Evolutionary conservation across 2,113 vertebrate genomes (phyloP).

Genomic region (Murina feae): DNA sequence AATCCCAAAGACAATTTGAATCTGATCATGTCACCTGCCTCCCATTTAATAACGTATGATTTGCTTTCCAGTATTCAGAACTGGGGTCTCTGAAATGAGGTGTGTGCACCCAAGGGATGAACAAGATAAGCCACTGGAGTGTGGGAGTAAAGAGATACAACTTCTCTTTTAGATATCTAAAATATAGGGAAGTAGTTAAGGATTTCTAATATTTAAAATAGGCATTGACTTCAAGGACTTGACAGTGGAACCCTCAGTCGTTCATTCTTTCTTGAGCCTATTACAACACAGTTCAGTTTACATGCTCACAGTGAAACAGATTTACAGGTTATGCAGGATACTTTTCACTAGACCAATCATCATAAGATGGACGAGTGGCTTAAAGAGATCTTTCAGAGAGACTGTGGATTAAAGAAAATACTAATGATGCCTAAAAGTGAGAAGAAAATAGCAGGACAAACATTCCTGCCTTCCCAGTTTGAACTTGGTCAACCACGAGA

Average conservation of each 20-base stretch:
- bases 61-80: neutral
- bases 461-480: neutral
- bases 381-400: neutral
- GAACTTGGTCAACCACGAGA: neutral
- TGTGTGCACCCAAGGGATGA: neutral
- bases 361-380: neutral
- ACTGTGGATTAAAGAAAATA: neutral
- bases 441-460: neutral
- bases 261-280: neutral
- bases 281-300: neutral
- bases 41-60: neutral
- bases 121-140: neutral
- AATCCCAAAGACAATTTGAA: constrained; percentile 18
- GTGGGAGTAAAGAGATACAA: neutral
- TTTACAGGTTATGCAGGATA: neutral
- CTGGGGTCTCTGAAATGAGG: neutral
- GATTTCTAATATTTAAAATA: neutral
- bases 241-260: neutral
- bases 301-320: neutral
- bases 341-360: neutral
- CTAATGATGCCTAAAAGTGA: neutral
- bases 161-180: neutral
- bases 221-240: neutral
- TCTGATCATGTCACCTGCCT: neutral
- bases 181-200: neutral